Conservation (phyloP, 2,888 invertebrate genomes). For the Eupsilia transversa region DNA sequence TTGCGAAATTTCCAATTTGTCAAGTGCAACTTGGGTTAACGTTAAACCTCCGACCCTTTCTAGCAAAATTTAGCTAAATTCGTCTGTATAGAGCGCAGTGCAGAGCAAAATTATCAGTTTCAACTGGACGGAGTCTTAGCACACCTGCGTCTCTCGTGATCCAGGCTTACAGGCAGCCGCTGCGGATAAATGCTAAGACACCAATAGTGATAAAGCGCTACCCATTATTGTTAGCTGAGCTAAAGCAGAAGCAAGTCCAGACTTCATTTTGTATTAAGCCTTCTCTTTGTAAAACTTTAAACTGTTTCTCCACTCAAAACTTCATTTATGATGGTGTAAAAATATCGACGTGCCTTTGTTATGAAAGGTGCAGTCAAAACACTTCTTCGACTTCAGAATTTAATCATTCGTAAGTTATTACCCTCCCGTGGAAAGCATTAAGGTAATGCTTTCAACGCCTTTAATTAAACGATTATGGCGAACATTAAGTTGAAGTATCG, state of each 20-base stretch:
- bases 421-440: slow-evolving; percentile 63
- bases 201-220: slow-evolving; percentile 82
- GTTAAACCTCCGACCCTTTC: slow-evolving; percentile 68
- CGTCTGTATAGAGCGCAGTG: slow-evolving; percentile 69
- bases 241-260: slow-evolving; percentile 72
- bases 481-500: slow-evolving; percentile 68
- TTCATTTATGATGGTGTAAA: slow-evolving; percentile 49
- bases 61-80: slow-evolving; percentile 68
- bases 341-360: slow-evolving; percentile 56
- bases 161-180: slow-evolving; percentile 78
- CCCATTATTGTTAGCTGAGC: slow-evolving; percentile 79
- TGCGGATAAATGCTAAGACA: slow-evolving; percentile 76
- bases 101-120: slow-evolving; percentile 77
- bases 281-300: slow-evolving; percentile 52
- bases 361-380: slow-evolving; percentile 54
- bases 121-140: slow-evolving; percentile 71
- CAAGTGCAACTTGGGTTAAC: slow-evolving; percentile 65
- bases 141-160: slow-evolving; percentile 82
- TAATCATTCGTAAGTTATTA: slow-evolving; percentile 68
- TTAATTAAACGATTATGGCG: slow-evolving; percentile 70
- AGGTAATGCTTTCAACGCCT: slow-evolving; percentile 66
- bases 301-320: slow-evolving; percentile 36
- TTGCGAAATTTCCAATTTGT: slow-evolving; percentile 64
- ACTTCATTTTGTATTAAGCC: slow-evolving; percentile 58
- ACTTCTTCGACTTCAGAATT: slow-evolving; percentile 60